Evolutionary conservation across 2,888 invertebrate species (phyloP), one percentile per base, ranked within the genome.

Genomic region (Galeruca laticollis): DNA sequence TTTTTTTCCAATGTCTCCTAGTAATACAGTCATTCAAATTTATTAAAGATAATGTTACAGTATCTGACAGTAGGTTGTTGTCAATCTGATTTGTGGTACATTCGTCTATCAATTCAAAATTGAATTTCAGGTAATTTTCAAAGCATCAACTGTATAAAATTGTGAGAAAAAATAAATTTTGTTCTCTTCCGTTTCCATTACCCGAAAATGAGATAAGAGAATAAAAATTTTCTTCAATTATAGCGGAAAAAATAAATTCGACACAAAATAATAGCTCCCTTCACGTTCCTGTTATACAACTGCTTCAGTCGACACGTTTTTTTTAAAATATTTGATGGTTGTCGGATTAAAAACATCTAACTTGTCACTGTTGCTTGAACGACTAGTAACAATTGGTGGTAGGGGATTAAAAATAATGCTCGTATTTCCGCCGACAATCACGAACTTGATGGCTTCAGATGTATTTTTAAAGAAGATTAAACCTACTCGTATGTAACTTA

Each of bases 391-490:
- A 63, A 63, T 63, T 26, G 63, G 15, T 63, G 54, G 40, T 52
- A 5, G 40, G 54, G 63, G 63, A 63, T 63, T 62, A 63, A 13
- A 43, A 54, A 54, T 54, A 43, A 63, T 54, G 40, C 63, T 37
- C 26, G 54, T 63, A 52, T 54, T 63, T 40, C 54, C 37, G 33
- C 54, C 63, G 54, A 63, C 54, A 54, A 40, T n/a, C 47, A 49
- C 40, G 20, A 59, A 59, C 40, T 26, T 52, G 21, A 20, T 26
- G 20, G 52, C 11, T 26, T 21, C 9, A 49, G 18, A 18, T 18
- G 11, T 40, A 40, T 47, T 47, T 47, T 15, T 15, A 43, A 43
- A 43, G 43, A 43, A 15, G 43, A 43, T 43, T 43, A 43, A n/a
- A 43, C 15, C 15, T 47, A n/a, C n/a, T n/a, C n/a, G n/a, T 15